Conservation (phyloP, 2,113 vertebrate genomes). For the Dasyornis broadbenti region DNA sequence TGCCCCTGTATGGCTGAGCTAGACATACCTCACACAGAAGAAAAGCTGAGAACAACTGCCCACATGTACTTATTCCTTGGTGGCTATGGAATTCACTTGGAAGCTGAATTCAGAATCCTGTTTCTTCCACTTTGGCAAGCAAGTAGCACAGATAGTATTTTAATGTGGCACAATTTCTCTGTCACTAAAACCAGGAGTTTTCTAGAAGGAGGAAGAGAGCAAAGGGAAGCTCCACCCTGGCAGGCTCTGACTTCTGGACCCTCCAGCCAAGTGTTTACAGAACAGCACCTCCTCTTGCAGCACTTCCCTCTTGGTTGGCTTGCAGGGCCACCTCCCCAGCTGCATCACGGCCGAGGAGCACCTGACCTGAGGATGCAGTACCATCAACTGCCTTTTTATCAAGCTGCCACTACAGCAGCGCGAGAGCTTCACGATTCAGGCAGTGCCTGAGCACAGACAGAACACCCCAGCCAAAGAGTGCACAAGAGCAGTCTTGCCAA, state of each 20-base stretch:
- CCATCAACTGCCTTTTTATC: not conserved
- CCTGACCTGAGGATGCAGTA: not conserved
- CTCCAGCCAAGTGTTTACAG: not conserved
- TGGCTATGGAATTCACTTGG: not conserved
- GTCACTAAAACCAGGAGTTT: not conserved
- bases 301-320: not conserved
- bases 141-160: not conserved
- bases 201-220: not conserved
- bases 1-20: not conserved
- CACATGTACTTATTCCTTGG: not conserved
- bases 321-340: not conserved
- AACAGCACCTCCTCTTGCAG: not conserved
- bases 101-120: not conserved
- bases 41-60: not conserved
- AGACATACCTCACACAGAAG: not conserved
- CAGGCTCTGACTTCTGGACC: not conserved
- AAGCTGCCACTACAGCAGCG: not conserved
- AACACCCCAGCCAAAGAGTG: not conserved
- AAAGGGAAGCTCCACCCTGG: not conserved
- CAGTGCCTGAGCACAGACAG: not conserved
- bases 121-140: not conserved
- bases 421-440: fast-evolving
- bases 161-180: not conserved
- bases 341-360: not conserved
- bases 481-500: not conserved